Evolutionary conservation across 2,888 invertebrate species (phyloP).

Genomic region (Acanthosepion esculentum): DNA sequence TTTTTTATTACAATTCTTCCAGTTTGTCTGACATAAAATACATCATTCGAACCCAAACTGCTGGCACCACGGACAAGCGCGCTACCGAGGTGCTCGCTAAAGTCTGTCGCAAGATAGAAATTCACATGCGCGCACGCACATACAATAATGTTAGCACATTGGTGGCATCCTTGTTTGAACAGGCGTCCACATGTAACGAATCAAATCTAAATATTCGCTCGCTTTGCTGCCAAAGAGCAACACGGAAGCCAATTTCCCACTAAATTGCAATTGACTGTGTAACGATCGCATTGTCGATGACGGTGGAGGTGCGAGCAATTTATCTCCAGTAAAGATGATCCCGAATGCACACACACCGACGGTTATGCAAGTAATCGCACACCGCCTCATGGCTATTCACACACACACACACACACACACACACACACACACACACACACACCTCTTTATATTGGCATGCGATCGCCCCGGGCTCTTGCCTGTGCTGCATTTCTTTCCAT

Average conservation of each 20-base stretch:
- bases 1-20: not conserved
- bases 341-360: not conserved
- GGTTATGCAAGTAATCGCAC: not conserved
- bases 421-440: not conserved
- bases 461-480: not conserved
- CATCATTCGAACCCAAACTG: not conserved
- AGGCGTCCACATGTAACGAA: not conserved
- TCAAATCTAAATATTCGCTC: slow-evolving; percentile 20
- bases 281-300: not conserved
- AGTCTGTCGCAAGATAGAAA: not conserved
- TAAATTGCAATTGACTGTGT: slow-evolving; percentile 20
- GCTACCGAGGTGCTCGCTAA: too few relatives aligned
- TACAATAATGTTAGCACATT: not conserved
- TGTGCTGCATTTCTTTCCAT: not conserved
- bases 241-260: slow-evolving; percentile 13
- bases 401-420: not conserved
- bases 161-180: not conserved
- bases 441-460: not conserved
- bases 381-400: not conserved
- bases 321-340: not conserved
- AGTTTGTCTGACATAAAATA: not conserved
- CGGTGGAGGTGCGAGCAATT: not conserved
- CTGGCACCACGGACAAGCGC: too few relatives aligned
- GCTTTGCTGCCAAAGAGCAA: slow-evolving; percentile 5
- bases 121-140: not conserved